These are phyloP conservation scores for Nemurella pictetii DNA, from an alignment of 2,888 invertebrate species.

Conservation along the genomic window DNA sequence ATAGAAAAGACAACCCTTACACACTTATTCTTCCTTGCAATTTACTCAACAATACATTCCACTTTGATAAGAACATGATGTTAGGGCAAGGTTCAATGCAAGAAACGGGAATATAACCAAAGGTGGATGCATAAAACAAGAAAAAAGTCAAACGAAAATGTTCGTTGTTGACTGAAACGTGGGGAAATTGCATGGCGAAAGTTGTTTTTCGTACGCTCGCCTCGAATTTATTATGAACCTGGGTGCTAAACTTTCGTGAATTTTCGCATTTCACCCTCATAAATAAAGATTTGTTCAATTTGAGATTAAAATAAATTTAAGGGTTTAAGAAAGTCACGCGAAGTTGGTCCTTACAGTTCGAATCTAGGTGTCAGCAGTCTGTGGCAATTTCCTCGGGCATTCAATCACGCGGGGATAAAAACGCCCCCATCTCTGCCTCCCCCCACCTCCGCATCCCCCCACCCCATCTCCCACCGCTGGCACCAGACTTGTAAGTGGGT, in stretches of 20 bases:
- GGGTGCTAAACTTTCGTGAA: not conserved
- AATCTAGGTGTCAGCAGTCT: conserved; percentile 25
- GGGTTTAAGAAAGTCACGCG: not conserved
- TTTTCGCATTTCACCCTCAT: not conserved
- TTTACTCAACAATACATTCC: not conserved
- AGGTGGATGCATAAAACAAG: too few species aligned
- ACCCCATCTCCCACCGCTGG: not conserved
- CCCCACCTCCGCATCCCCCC: too few species aligned
- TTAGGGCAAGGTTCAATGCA: not conserved
- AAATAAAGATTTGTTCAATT: conserved; percentile 27
- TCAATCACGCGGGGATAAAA: conserved; percentile 4
- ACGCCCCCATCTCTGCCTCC: too few species aligned
- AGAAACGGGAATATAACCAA: too few species aligned
- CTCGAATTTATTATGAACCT: not conserved
- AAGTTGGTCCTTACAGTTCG: not conserved
- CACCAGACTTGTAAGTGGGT: not conserved
- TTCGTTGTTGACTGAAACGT: not conserved
- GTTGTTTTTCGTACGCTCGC: not conserved
- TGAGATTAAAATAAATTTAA: conserved; percentile 17
- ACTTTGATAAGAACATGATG: not conserved
- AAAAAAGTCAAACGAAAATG: too few species aligned
- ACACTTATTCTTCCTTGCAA: not conserved
- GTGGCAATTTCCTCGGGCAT: conserved; percentile 24
- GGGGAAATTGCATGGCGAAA: not conserved
- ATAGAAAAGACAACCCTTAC: conserved; percentile 1